A percentile compares a stretch with the other conserved stretches of the same genome.
Evolutionary conservation across 2,888 invertebrate genomes (phyloP).

Genomic region (Trissolcus japonicus): DNA sequence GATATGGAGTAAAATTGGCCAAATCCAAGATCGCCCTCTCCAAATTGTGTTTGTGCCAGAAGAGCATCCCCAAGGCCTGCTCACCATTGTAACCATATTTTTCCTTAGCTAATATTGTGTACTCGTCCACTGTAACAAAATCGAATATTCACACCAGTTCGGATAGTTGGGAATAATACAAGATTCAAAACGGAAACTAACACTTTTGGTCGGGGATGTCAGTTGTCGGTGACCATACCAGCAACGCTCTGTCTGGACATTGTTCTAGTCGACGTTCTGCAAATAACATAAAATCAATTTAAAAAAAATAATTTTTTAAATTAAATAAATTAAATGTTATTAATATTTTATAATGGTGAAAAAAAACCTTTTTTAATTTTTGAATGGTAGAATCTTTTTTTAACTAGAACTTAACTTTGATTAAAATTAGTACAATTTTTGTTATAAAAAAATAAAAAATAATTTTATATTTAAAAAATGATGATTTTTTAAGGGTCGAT

Average conservation of each 20-base stretch:
- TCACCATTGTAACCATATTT: conserved; percentile 98
- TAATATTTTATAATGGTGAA: too few species aligned
- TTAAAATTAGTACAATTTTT: too few species aligned
- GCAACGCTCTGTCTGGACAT: conserved; percentile 90
- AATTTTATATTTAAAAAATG: too few species aligned
- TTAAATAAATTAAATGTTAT: too few species aligned
- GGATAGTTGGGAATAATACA: neutral
- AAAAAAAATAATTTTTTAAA: too few species aligned
- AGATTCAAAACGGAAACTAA: conserved; percentile 75
- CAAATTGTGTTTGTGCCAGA: conserved; percentile 98
- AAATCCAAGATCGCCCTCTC: conserved; percentile 94
- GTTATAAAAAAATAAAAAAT: too few species aligned
- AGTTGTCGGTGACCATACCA: conserved; percentile 96
- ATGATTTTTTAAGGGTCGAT: too few species aligned
- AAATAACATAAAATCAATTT: conserved; percentile 14
- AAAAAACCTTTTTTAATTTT: too few species aligned
- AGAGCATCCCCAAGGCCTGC: conserved; percentile 97
- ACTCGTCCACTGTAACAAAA: conserved; percentile 90
- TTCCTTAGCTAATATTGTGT: conserved; percentile 94
- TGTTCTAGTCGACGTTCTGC: conserved; percentile 85
- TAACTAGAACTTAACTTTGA: too few species aligned
- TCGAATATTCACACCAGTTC: neutral
- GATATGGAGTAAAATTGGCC: conserved; percentile 97
- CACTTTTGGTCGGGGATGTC: conserved; percentile 92
- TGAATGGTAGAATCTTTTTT: too few species aligned